Evolutionary conservation across 2,888 invertebrate genomes (phyloP).

Genomic region (Andrena camellia): DNA sequence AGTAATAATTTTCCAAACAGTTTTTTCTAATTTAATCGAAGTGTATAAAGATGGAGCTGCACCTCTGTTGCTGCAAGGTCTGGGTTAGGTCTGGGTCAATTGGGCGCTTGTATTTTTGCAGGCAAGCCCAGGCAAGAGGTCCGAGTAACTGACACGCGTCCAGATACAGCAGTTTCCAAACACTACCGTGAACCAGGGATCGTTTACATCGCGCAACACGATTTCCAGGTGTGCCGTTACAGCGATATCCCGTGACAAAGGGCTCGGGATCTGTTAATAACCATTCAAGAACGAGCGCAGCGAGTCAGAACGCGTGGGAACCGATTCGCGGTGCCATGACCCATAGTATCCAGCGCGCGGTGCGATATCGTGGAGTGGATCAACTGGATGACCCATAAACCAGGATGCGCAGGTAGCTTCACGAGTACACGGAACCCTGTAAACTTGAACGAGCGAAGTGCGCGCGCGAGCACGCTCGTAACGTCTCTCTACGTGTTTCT

Average conservation of each 20-base stretch:
- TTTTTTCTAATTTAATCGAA: too few species aligned
- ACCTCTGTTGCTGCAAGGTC: too few species aligned
- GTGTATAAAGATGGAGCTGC: too few species aligned
- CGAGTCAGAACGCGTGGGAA: not conserved
- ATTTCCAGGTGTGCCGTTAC: slow-evolving; percentile 33
- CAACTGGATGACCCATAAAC: slow-evolving; percentile 74
- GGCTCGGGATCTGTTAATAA: slow-evolving; percentile 35
- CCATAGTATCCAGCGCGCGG: slow-evolving; percentile 23
- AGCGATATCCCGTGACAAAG: slow-evolving; percentile 44
- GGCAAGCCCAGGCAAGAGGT: too few species aligned
- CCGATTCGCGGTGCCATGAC: slow-evolving; percentile 36
- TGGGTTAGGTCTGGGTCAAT: too few species aligned
- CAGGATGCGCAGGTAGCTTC: slow-evolving; percentile 62
- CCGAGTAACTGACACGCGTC: not conserved
- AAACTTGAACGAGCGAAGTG: slow-evolving; percentile 53
- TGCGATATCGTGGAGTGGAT: slow-evolving; percentile 59
- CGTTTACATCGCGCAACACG: slow-evolving; percentile 19
- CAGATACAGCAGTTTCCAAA: slow-evolving; percentile 1
- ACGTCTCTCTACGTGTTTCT: slow-evolving; percentile 66
- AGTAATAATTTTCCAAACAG: too few species aligned
- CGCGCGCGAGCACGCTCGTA: slow-evolving; percentile 62
- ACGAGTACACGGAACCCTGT: slow-evolving; percentile 21
- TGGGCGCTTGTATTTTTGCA: too few species aligned
- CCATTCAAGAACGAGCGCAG: slow-evolving; percentile 22
- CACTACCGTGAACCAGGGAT: not conserved